Base-by-base conservation (phyloP, 2,797 vertebrate genomes). In the Danio albolineatus region DNA sequence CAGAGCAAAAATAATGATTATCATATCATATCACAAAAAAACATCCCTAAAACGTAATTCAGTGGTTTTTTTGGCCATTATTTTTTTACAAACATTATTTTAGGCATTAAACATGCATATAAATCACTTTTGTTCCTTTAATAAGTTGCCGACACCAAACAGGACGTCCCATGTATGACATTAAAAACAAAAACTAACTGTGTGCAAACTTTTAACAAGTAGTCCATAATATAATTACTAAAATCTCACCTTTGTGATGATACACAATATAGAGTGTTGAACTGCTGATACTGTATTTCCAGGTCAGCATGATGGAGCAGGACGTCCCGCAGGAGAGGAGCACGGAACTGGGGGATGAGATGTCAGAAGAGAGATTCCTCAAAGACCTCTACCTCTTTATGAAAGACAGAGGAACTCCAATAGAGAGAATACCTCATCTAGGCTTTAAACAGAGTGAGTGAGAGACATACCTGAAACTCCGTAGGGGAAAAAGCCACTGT, bases 391-490 rank as follows among this genome's bases (percentile, higher is more conserved):
- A 95, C 86, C 10, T 87, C 46, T 93, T 90, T 69, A 95, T 95
- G 94, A 94, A 91, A 86, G 93, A 90, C 62, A 89, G 90, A 88
- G 89, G 93, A 12, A 92, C 90, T 0, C 90, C 93, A 0, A 93
- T 95, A 9, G 93, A 95, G 84, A 91, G 93, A 66, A 93, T 95
- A 73, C 94, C 94, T 44, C 92, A 95, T 57, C 90, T 95, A 54
- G 94, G 94, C 78, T 95, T 95, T 84, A 95, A 94, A 86, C 93
- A 95, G 88, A 92, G 94, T 95, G 87, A 65, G 79, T 83, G n/a
- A 72, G 13, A 76, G 21, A 56, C 4, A 49, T 10, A 19, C 39
- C 10, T 8, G 19, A 60, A 56, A 16, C 16, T 56, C 53, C 13
- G 6, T 28, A 28, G 28, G 28, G 3, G 28, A 28, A 28, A 14